These are phyloP conservation scores for Carcinoscorpius rotundicauda DNA, from an alignment of 1,140 invertebrate genomes.

Conservation along the genomic window DNA sequence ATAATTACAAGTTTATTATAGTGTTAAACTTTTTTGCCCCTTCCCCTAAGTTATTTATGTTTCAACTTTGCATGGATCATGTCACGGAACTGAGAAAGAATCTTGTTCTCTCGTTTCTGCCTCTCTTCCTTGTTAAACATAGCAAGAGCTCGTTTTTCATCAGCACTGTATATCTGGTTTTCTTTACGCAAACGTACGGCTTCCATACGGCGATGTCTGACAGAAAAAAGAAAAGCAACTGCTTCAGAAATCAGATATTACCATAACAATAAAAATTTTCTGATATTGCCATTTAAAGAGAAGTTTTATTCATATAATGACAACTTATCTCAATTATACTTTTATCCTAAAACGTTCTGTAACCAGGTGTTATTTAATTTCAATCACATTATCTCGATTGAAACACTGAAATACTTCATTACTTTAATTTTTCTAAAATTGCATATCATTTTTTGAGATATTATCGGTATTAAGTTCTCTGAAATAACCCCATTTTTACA, in stretches of 20 bases:
- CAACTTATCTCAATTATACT: background rate
- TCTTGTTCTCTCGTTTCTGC: slow-evolving; percentile 88
- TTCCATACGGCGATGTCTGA: slow-evolving; percentile 95
- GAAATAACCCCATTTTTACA: too few species aligned
- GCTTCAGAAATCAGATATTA: slow-evolving; percentile 4
- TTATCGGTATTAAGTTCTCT: too few species aligned
- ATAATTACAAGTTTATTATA: too few species aligned
- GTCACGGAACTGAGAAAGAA: slow-evolving; percentile 86
- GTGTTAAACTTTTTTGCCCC: too few species aligned
- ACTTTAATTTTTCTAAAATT: too few species aligned
- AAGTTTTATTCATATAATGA: background rate
- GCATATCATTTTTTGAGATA: too few species aligned
- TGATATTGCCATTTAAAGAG: background rate
- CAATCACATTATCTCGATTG: too few species aligned
- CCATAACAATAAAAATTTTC: background rate
- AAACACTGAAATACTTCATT: too few species aligned
- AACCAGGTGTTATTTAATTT: slow-evolving; percentile 2
- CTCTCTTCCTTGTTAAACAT: slow-evolving; percentile 98
- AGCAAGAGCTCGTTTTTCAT: slow-evolving; percentile 93
- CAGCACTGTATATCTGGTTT: slow-evolving; percentile 98
- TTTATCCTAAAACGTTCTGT: background rate
- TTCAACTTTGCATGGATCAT: slow-evolving; percentile 52
- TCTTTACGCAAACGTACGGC: slow-evolving; percentile 98
- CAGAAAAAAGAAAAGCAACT: slow-evolving; percentile 22
- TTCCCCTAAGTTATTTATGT: too few species aligned